These are phyloP conservation scores for Tympanoctomys barrerae DNA, from an alignment of 2,797 vertebrate species.

Conservation along the genomic window DNA sequence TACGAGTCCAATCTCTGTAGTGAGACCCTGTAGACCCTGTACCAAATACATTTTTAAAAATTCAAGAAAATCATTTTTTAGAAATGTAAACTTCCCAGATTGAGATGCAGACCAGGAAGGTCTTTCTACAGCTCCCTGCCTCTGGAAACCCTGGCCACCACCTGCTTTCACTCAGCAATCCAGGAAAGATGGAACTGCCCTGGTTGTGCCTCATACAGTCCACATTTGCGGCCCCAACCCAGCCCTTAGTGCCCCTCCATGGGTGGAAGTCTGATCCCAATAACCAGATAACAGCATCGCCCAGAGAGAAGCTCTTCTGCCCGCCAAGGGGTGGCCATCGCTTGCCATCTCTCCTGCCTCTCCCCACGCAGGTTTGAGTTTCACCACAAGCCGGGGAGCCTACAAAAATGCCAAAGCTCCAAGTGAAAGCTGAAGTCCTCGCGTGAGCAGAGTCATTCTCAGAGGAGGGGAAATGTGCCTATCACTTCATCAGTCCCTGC, in stretches of 20 bases:
- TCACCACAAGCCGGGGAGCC: background rate
- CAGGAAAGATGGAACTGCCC: no score
- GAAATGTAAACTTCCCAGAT: no score
- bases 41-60: no score
- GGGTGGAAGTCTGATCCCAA: background rate
- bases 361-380: background rate
- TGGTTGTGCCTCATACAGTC: no score
- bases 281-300: background rate
- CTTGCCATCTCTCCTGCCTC: background rate
- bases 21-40: no score
- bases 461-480: background rate
- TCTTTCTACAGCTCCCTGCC: no score
- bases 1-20: no score
- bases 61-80: no score
- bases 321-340: background rate
- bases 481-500: no score
- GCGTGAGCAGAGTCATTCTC: background rate
- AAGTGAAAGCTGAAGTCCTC: background rate
- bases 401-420: background rate
- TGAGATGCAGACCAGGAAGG: no score
- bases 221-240: accelerated
- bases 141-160: background rate
- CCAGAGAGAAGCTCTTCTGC: background rate
- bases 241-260: background rate
- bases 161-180: background rate